Conservation (phyloP, 2,797 vertebrate species). For the Emys orbicularis region DNA sequence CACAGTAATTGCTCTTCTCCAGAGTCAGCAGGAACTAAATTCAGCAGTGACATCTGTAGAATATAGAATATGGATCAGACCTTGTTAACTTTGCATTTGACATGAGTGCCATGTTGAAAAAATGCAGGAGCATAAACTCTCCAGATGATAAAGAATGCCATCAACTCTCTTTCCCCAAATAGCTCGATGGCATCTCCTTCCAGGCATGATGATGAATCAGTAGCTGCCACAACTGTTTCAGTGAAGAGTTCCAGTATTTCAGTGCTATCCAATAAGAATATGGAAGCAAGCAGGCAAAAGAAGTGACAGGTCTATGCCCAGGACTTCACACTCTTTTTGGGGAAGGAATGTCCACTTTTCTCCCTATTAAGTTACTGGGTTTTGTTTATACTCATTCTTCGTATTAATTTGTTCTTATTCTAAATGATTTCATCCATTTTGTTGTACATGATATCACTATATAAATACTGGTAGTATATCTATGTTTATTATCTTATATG, state of each 20-base stretch:
- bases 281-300: neutral
- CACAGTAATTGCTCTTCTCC: constrained; percentile 10
- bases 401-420: neutral
- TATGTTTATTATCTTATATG: neutral
- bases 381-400: neutral
- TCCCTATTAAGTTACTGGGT: neutral
- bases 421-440: neutral
- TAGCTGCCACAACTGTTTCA: neutral
- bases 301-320: neutral
- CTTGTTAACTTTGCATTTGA: constrained; percentile 44
- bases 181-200: neutral
- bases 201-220: neutral
- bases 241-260: neutral
- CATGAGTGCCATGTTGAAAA: neutral
- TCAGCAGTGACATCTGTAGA: neutral
- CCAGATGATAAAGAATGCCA: neutral
- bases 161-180: constrained; percentile 7
- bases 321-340: neutral
- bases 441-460: neutral
- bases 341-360: too few species aligned
- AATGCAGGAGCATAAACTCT: neutral
- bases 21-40: constrained; percentile 9
- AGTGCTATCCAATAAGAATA: neutral
- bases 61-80: constrained; percentile 41
- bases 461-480: neutral